Percentiles rank a stretch among this genome's conserved stretches.
Evolutionary conservation across 2,113 vertebrate species (phyloP).

Genomic region (Lamprotornis superbus): DNA sequence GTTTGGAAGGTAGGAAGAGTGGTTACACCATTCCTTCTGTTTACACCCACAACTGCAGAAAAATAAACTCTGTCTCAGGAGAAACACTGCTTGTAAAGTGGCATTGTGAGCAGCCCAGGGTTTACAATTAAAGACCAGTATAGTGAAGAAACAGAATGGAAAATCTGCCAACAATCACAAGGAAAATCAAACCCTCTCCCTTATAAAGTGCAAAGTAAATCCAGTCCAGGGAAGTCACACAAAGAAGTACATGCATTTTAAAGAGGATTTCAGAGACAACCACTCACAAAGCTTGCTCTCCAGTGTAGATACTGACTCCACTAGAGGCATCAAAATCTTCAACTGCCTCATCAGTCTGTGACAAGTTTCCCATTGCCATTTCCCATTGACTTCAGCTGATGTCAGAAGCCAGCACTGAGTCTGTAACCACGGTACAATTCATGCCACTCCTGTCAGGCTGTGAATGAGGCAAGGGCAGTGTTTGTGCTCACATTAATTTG

Average conservation of each 20-base stretch:
- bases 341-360: background rate
- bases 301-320: background rate
- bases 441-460: background rate
- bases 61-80: background rate
- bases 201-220: background rate
- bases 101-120: background rate
- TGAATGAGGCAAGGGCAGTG: background rate
- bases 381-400: background rate
- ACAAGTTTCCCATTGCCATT: background rate
- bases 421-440: background rate
- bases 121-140: background rate
- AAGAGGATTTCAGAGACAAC: background rate
- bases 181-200: background rate
- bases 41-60: background rate
- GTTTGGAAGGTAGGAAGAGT: conserved; percentile 71
- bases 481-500: background rate
- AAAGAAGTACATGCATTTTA: background rate
- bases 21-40: background rate
- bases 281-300: background rate
- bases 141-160: background rate
- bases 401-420: background rate
- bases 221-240: background rate
- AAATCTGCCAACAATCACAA: background rate
- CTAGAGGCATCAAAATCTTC: background rate
- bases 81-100: background rate